phyloP scores from a whole-genome alignment of 2,113 vertebrate species.

The Platysteira castanea region DNA sequence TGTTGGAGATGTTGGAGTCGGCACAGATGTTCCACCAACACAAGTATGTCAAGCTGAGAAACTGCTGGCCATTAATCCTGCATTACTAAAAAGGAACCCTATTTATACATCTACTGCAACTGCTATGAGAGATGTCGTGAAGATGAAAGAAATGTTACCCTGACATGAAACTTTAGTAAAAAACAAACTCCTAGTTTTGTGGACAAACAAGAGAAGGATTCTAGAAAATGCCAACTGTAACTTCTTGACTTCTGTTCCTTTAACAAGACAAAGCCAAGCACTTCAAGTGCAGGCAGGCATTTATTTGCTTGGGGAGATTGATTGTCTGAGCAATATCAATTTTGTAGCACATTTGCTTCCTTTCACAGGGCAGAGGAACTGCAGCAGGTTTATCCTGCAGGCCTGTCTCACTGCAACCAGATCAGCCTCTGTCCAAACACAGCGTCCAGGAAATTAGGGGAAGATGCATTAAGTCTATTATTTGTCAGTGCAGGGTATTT shows the following conservation, averaged over 20 bases:
- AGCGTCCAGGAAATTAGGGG: not conserved
- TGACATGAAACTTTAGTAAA: not conserved
- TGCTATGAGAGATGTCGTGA: not conserved
- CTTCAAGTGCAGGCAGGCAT: not conserved
- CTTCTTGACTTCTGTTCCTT: not conserved
- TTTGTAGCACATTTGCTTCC: not conserved
- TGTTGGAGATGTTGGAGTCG: not conserved
- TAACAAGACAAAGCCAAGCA: not conserved
- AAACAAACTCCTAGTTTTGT: not conserved
- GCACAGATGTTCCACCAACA: not conserved
- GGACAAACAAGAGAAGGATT: not conserved
- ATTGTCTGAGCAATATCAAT: not conserved
- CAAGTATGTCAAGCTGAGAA: not conserved
- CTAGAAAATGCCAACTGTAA: not conserved
- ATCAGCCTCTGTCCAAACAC: not conserved
- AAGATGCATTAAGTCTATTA: not conserved
- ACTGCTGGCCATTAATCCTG: not conserved
- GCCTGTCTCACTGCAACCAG: not conserved
- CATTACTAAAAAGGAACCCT: not conserved
- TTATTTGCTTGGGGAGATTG: not conserved
- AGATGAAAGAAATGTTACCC: not conserved
- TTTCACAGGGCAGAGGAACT: not conserved
- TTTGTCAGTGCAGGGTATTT: not conserved
- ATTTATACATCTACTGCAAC: not conserved
- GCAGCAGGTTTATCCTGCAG: not conserved